Percentiles rank a stretch among this genome's conserved stretches.
Conservation (phyloP, 2,797 vertebrate genomes). For the Sebastes vulpes region DNA sequence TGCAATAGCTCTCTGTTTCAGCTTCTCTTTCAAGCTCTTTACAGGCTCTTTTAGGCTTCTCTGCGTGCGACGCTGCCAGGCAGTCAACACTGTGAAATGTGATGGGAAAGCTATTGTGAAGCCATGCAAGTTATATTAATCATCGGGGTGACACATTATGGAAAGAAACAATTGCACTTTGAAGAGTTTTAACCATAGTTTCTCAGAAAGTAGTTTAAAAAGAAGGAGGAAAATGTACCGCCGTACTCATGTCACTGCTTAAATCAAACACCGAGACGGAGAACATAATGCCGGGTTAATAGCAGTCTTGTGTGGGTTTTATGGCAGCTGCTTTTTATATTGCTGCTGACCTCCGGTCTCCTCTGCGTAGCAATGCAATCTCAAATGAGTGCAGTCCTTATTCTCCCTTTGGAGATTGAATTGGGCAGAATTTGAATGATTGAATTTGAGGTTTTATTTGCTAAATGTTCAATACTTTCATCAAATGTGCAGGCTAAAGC, state of each 20-base stretch:
- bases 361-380: slow-evolving; percentile 15
- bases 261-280: slow-evolving; percentile 6
- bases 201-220: slow-evolving; percentile 18
- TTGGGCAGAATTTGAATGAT: slow-evolving; percentile 19
- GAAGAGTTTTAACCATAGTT: slow-evolving; percentile 48
- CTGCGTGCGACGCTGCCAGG: slow-evolving; percentile 36
- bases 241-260: slow-evolving; percentile 8
- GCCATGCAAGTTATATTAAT: slow-evolving; percentile 71
- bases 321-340: slow-evolving; percentile 26
- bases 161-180: slow-evolving; percentile 53
- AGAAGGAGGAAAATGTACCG: background rate
- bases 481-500: slow-evolving; percentile 10
- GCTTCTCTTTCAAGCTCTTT: slow-evolving; percentile 33
- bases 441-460: slow-evolving; percentile 29
- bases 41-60: slow-evolving; percentile 39
- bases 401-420: slow-evolving; percentile 12
- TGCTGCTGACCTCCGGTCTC: slow-evolving; percentile 10
- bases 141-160: slow-evolving; percentile 59
- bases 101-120: slow-evolving; percentile 75
- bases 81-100: slow-evolving; percentile 69
- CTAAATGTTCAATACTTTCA: slow-evolving; percentile 22
- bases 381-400: slow-evolving; percentile 20
- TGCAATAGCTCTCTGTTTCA: slow-evolving; percentile 30
- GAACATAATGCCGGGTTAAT: slow-evolving; percentile 29
- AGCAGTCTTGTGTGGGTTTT: slow-evolving; percentile 10